Conservation (phyloP, 2,113 vertebrate species). For the Phalacrocorax pelagicus region DNA sequence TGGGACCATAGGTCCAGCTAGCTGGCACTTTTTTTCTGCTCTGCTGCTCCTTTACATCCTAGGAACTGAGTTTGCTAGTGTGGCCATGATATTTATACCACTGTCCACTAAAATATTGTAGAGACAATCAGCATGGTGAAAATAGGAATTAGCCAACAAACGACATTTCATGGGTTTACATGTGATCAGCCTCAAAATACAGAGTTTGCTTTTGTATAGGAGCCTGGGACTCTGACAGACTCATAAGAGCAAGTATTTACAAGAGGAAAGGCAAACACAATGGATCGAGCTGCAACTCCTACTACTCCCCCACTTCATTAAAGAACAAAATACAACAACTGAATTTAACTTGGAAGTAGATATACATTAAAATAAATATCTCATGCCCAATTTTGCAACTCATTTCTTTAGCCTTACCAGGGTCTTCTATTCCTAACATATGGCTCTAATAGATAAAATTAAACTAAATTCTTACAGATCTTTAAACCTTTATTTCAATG, state of each 20-base stretch:
- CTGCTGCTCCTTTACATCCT: neutral
- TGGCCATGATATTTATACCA: neutral
- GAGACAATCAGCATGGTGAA: neutral
- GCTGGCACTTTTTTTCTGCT: neutral
- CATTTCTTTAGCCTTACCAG: neutral
- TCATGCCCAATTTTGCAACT: neutral
- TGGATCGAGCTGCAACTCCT: neutral
- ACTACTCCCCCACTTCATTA: neutral
- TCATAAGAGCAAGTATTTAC: neutral
- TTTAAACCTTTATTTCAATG: neutral
- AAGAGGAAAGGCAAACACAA: neutral
- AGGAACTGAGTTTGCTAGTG: neutral
- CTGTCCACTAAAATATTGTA: neutral
- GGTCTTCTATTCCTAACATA: neutral
- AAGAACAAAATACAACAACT: neutral
- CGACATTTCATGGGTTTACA: neutral
- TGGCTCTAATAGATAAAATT: neutral
- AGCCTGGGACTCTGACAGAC: neutral
- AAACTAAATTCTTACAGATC: neutral
- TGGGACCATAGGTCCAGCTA: neutral
- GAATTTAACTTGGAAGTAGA: neutral
- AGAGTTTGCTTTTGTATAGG: neutral
- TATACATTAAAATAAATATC: neutral
- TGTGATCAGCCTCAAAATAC: neutral
- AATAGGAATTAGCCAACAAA: neutral